These are phyloP conservation scores for Octonoba sinensis DNA, from an alignment of 2,888 invertebrate species.

Conservation along the genomic window DNA sequence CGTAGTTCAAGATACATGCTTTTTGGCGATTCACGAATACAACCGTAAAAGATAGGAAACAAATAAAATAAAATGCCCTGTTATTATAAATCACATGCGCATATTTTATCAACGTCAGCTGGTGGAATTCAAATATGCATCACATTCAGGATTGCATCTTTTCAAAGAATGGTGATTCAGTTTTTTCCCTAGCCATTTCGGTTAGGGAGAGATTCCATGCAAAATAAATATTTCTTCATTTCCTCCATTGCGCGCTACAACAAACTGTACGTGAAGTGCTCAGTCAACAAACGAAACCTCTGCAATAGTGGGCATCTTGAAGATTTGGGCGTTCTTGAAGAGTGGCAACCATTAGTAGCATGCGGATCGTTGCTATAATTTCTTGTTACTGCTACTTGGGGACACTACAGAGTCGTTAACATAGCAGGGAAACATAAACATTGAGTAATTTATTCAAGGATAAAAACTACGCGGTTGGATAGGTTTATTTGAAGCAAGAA, in stretches of 20 bases:
- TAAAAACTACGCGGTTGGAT: neutral
- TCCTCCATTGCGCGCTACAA: neutral
- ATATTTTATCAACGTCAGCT: constrained; percentile 18
- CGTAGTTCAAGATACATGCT: constrained; percentile 6
- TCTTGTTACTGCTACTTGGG: constrained; percentile 3
- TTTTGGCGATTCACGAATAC: neutral
- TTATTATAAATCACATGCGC: constrained; percentile 15
- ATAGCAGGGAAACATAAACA: neutral
- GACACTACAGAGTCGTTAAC: neutral
- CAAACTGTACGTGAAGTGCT: constrained; percentile 20
- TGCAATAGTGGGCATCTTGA: neutral
- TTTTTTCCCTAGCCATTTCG: constrained; percentile 1
- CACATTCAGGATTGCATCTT: constrained; percentile 19
- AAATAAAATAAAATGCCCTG: neutral
- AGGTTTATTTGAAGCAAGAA: neutral
- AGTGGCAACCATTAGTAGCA: neutral
- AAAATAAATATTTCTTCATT: constrained; percentile 10
- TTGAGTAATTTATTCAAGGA: constrained; percentile 9
- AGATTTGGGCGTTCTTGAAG: neutral
- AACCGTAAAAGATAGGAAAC: neutral
- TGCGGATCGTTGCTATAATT: neutral
- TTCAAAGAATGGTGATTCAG: neutral
- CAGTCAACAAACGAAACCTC: constrained; percentile 20
- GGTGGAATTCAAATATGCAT: neutral
- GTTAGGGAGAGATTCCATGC: neutral